Evolutionary conservation across 2,888 invertebrate genomes (phyloP).

Genomic region (Trissonchulus latispiculum): DNA sequence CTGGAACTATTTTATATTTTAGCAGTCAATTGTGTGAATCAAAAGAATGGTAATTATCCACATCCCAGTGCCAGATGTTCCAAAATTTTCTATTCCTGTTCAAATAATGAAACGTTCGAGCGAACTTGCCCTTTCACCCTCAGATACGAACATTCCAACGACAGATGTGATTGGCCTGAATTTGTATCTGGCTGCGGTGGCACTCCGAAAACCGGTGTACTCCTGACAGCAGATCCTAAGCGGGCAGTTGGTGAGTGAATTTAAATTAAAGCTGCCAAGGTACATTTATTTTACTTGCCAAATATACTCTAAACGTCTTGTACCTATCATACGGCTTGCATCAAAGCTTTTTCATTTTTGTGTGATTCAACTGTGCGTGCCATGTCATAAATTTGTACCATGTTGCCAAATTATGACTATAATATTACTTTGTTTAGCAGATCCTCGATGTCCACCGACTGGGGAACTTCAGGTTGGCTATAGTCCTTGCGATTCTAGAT

Average conservation of each 20-base stretch:
- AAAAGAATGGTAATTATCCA: constrained; percentile 6
- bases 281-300: too few species aligned
- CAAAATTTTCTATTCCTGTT: constrained; percentile 4
- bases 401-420: too few species aligned
- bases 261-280: too few species aligned
- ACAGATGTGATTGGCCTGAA: constrained; percentile 11
- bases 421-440: too few species aligned
- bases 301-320: too few species aligned
- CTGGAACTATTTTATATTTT: too few species aligned
- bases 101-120: constrained; percentile 4
- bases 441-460: neutral
- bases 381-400: too few species aligned
- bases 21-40: constrained; percentile 6
- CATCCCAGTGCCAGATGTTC: constrained; percentile 5
- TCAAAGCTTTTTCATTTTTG: too few species aligned
- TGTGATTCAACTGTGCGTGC: too few species aligned
- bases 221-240: too few species aligned
- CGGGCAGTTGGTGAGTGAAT: too few species aligned
- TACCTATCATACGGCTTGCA: too few species aligned
- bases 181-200: constrained; percentile 5
- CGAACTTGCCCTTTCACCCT: constrained; percentile 14
- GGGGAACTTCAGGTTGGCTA: neutral
- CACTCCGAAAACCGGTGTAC: neutral
- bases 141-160: constrained; percentile 2
- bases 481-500: neutral